Conservation (phyloP, 2,113 vertebrate genomes). For the Microtus richardsoni region DNA sequence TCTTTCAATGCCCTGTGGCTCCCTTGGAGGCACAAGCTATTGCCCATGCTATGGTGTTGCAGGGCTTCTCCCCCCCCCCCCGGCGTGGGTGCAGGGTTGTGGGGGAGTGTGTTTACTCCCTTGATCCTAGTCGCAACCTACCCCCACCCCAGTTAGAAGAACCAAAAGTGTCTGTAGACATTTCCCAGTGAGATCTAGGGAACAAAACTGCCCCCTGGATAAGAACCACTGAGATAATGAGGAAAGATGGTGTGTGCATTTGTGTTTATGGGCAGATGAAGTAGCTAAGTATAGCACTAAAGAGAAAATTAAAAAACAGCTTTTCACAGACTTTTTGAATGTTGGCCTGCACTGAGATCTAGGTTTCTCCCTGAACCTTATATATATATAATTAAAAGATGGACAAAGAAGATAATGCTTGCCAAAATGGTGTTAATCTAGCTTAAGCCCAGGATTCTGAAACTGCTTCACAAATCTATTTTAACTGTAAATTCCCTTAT, state of each 20-base stretch:
- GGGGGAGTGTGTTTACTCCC: background rate
- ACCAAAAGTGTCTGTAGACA: background rate
- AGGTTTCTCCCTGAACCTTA: background rate
- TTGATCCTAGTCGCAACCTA: background rate
- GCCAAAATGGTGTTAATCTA: background rate
- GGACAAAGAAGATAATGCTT: background rate
- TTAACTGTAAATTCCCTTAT: constrained; percentile 23
- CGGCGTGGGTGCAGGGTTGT: background rate
- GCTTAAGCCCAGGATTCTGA: background rate
- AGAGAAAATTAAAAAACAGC: background rate
- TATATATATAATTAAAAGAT: background rate
- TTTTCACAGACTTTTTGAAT: background rate
- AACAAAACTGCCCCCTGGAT: background rate
- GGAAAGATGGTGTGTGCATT: background rate
- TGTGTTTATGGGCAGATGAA: background rate
- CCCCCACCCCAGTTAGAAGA: background rate
- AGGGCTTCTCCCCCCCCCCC: background rate
- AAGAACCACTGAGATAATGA: background rate
- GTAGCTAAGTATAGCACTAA: background rate
- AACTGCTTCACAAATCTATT: constrained; percentile 14
- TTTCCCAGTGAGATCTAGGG: background rate
- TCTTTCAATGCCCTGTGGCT: background rate
- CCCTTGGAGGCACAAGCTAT: background rate
- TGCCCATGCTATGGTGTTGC: fast-evolving
- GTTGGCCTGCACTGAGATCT: background rate